Percentiles rank a stretch among this genome's conserved stretches.
These are phyloP conservation scores for Metopia argyrocephala DNA, from an alignment of 2,888 invertebrate genomes.

Conservation along the genomic window DNA sequence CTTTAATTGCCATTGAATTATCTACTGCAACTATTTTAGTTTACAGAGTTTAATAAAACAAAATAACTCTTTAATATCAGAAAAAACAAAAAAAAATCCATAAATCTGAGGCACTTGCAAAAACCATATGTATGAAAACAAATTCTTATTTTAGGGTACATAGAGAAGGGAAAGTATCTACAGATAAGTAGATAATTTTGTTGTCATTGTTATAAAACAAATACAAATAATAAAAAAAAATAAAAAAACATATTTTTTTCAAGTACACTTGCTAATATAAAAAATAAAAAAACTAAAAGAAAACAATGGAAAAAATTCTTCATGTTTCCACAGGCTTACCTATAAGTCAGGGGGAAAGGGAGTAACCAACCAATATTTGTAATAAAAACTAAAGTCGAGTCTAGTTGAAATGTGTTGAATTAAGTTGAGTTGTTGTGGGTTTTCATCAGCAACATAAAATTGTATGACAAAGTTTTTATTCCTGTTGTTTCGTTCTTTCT, in stretches of 20 bases:
- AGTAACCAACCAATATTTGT: conserved; percentile 32
- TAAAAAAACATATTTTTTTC: conserved; percentile 21
- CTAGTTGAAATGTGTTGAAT: conserved; percentile 1
- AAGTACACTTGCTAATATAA: conserved; percentile 3
- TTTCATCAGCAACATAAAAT: conserved; percentile 54
- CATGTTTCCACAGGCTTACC: conserved; percentile 3
- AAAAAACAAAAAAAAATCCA: not conserved
- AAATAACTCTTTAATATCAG: not conserved
- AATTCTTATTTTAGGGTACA: not conserved
- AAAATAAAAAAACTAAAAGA: not conserved
- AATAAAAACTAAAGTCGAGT: not conserved
- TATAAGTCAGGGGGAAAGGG: too few species aligned
- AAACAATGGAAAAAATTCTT: not conserved
- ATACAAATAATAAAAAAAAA: conserved; percentile 1
- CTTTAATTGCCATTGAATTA: conserved; percentile 28
- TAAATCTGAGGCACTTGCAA: not conserved
- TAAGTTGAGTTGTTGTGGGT: conserved; percentile 43
- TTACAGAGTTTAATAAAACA: too few species aligned
- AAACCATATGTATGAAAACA: not conserved
- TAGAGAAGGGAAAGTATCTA: not conserved
- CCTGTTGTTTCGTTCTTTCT: not conserved
- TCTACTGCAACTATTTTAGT: not conserved
- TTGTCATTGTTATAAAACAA: conserved; percentile 32
- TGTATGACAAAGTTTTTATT: conserved; percentile 53
- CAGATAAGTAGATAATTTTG: conserved; percentile 35